Conservation (phyloP, 2,888 invertebrate species). For the Coecobrya sp. region DNA sequence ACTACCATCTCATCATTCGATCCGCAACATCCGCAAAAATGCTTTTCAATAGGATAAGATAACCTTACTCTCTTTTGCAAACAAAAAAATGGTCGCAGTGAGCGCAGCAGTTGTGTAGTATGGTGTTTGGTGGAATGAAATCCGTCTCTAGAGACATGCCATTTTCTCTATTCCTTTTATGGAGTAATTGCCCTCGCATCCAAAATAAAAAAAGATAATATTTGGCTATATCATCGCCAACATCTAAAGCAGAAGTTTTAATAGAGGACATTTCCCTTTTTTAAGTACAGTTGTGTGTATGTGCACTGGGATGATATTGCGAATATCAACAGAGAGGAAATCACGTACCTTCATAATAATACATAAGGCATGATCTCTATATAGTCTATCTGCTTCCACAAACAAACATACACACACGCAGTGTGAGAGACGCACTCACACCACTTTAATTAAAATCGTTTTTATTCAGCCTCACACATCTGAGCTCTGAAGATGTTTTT, state of each 20-base stretch:
- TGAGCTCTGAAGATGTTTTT: not conserved
- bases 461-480: constrained; percentile 63
- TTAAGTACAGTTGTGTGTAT: constrained; percentile 2
- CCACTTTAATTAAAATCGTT: constrained; percentile 70
- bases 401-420: not conserved
- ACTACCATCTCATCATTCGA: not conserved
- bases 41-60: not conserved
- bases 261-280: constrained; percentile 24
- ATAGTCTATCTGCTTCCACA: not conserved
- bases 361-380: not conserved
- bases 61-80: constrained; percentile 5
- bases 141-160: constrained; percentile 17
- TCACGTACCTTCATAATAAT: not conserved
- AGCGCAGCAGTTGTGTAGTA: no score
- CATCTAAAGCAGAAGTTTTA: not conserved
- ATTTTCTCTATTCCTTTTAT: not conserved
- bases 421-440: not conserved
- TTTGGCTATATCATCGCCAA: not conserved
- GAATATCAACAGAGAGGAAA: not conserved
- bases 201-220: constrained; percentile 6
- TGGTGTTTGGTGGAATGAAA: not conserved
- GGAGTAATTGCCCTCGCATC: constrained; percentile 34
- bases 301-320: not conserved
- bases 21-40: constrained; percentile 31
- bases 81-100: constrained; percentile 12